These are phyloP conservation scores for Silvanus unidentatus DNA, from an alignment of 2,888 invertebrate genomes.

Conservation along the genomic window DNA sequence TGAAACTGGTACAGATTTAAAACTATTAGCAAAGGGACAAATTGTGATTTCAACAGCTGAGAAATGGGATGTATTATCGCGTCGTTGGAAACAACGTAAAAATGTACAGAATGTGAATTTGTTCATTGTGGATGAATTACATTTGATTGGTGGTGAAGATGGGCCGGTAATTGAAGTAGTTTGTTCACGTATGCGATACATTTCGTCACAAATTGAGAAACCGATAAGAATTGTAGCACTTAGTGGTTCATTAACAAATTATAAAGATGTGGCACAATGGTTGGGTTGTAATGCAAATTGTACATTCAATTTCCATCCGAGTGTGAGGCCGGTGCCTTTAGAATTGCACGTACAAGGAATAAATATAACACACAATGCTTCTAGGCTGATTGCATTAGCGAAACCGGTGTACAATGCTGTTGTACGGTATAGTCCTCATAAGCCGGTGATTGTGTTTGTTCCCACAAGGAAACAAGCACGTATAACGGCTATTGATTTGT, in stretches of 20 bases:
- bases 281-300: slow-evolving; percentile 88
- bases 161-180: slow-evolving; percentile 92
- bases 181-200: slow-evolving; percentile 84
- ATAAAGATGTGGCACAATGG: slow-evolving; percentile 94
- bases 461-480: slow-evolving; percentile 86
- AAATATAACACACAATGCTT: slow-evolving; percentile 96
- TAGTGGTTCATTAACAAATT: slow-evolving; percentile 84
- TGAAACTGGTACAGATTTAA: slow-evolving; percentile 95
- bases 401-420: slow-evolving; percentile 96
- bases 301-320: slow-evolving; percentile 98
- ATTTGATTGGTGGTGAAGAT: slow-evolving; percentile 82
- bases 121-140: slow-evolving; percentile 95
- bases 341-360: slow-evolving; percentile 96
- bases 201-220: slow-evolving; percentile 86
- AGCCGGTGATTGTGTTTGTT: slow-evolving; percentile 86
- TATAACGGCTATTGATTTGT: slow-evolving; percentile 90
- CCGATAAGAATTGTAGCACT: slow-evolving; percentile 91
- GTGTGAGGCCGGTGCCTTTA: slow-evolving; percentile 89
- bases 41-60: slow-evolving; percentile 96
- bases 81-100: slow-evolving; percentile 98
- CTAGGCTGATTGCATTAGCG: slow-evolving; percentile 94
- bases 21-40: slow-evolving; percentile 85
- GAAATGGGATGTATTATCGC: slow-evolving; percentile 97
- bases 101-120: slow-evolving; percentile 95
- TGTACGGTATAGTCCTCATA: slow-evolving; percentile 71